These are phyloP conservation scores for Polyergus mexicanus DNA, from an alignment of 1,140 invertebrate species.

Conservation along the genomic window DNA sequence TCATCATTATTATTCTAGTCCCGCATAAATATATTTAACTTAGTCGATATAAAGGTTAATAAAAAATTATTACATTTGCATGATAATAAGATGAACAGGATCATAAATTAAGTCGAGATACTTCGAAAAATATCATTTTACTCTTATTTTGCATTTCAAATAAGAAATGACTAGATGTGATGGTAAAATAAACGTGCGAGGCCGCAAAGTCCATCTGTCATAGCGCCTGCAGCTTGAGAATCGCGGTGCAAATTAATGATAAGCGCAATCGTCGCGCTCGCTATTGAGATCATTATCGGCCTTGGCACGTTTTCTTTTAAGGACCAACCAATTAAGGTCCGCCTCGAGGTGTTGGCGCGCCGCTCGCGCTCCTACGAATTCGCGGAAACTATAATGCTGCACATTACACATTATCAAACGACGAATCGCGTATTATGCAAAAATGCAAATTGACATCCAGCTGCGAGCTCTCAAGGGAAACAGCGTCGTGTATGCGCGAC, in stretches of 20 bases:
- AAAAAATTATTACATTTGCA: neutral
- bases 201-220: neutral
- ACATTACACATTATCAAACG: constrained; percentile 42
- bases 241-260: constrained; percentile 70
- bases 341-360: constrained; percentile 50
- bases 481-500: constrained; percentile 13
- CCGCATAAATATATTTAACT: neutral
- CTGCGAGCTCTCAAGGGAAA: constrained; percentile 45
- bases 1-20: neutral
- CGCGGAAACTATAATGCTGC: constrained; percentile 57
- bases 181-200: neutral
- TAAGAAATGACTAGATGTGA: neutral
- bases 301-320: constrained; percentile 76
- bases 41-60: neutral
- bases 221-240: constrained; percentile 47
- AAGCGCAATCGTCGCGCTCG: constrained; percentile 17
- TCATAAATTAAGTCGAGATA: neutral
- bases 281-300: constrained; percentile 60
- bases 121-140: neutral
- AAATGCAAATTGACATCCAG: constrained; percentile 54
- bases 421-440: constrained; percentile 56
- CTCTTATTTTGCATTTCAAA: neutral
- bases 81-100: neutral
- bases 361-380: constrained; percentile 70
- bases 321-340: constrained; percentile 63